phyloP scores from a whole-genome alignment of 2,888 invertebrate genomes.

The Cantharis rufa region DNA sequence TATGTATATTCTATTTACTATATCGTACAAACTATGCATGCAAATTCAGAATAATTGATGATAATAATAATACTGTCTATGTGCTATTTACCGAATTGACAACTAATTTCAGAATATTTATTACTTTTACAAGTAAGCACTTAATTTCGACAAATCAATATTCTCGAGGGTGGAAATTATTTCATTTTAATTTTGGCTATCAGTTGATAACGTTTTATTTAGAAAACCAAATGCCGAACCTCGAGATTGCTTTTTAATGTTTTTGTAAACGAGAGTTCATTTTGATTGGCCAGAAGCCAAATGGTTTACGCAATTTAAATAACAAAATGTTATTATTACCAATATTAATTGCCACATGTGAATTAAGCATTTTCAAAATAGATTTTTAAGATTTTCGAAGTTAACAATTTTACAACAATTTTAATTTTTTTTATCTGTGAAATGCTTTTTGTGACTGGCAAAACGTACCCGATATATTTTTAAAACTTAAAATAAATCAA shows the following conservation, averaged over 20 bases:
- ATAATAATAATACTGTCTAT: background rate
- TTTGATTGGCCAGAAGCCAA: background rate
- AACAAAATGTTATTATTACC: background rate
- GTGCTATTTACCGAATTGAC: background rate
- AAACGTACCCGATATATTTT: background rate
- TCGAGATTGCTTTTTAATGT: background rate
- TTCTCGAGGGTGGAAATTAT: background rate
- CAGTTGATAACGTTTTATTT: background rate
- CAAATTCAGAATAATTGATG: background rate
- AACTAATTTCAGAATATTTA: background rate
- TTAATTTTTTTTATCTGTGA: background rate
- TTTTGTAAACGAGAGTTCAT: background rate
- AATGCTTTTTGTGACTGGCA: background rate
- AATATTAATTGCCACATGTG: background rate
- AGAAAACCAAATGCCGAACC: background rate
- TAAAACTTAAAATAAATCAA: background rate
- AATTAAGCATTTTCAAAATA: background rate
- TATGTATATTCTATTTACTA: background rate
- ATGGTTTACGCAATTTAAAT: background rate
- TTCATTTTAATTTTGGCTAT: background rate
- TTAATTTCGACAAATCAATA: background rate
- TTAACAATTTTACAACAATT: background rate
- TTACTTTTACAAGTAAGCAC: background rate
- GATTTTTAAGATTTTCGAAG: background rate
- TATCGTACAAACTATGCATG: background rate